Conservation (phyloP, 2,113 vertebrate species). For the Paratilapia polleni region DNA sequence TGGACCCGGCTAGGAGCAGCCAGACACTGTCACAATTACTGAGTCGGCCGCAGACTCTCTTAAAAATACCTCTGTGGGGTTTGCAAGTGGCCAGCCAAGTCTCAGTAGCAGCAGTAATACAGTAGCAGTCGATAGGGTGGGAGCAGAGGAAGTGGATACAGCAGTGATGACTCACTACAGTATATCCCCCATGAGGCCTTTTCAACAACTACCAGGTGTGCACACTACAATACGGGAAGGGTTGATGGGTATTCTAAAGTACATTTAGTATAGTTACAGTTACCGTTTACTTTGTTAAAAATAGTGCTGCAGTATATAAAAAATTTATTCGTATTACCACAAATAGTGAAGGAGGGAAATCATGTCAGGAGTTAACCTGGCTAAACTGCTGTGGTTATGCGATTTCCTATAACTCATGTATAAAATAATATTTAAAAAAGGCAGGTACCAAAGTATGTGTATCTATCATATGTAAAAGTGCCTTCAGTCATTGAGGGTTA, state of each 20-base stretch:
- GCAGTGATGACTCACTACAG: constrained; percentile 38
- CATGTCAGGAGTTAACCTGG: not conserved
- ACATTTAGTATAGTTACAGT: not conserved
- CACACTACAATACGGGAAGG: not conserved
- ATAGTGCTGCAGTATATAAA: not conserved
- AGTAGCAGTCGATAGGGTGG: constrained; percentile 57
- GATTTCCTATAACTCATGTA: not conserved
- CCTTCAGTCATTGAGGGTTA: too few species aligned
- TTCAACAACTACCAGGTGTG: constrained; percentile 15
- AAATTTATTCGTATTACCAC: not conserved
- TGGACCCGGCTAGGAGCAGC: constrained; percentile 61
- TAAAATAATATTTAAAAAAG: not conserved
- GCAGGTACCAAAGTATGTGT: too few species aligned
- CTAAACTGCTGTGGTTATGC: not conserved
- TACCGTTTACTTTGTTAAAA: not conserved
- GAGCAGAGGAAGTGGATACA: constrained; percentile 45
- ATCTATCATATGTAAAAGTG: too few species aligned
- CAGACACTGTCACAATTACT: constrained; percentile 79
- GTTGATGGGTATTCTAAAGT: not conserved
- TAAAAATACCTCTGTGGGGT: constrained; percentile 78
- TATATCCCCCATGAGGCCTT: constrained; percentile 8
- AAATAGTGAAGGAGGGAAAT: not conserved
- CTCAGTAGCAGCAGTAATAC: constrained; percentile 58
- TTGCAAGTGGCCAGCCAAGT: constrained; percentile 74
- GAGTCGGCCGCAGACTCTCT: constrained; percentile 78